Conservation (phyloP, 2,888 invertebrate genomes). For the Elysia crispata region DNA sequence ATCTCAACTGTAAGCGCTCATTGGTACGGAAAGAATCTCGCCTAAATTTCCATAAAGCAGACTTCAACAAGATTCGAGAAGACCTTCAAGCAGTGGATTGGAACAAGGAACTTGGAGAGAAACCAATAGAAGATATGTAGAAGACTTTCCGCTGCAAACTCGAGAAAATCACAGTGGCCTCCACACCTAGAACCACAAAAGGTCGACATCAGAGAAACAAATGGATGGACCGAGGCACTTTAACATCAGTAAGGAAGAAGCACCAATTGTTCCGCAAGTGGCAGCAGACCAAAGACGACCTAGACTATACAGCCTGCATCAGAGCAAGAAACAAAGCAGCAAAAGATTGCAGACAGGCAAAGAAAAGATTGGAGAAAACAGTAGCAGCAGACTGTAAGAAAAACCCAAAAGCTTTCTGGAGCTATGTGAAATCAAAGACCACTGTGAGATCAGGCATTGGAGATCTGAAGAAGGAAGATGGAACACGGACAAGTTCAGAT, state of each 20-base stretch:
- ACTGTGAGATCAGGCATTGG: not conserved
- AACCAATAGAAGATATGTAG: not conserved
- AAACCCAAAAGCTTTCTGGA: constrained; percentile 26
- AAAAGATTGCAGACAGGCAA: constrained; percentile 4
- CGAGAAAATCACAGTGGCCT: not conserved
- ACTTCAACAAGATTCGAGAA: not conserved
- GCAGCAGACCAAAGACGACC: not conserved
- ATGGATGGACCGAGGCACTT: constrained; percentile 25
- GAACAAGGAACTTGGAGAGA: constrained; percentile 1
- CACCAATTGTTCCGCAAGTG: constrained; percentile 10
- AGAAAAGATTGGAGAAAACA: constrained; percentile 1
- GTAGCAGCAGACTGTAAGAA: constrained; percentile 7
- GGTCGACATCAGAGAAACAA: not conserved
- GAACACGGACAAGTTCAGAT: constrained; percentile 19
- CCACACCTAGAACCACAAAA: not conserved
- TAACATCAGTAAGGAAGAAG: constrained; percentile 14
- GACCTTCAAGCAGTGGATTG: constrained; percentile 16
- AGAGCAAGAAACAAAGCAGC: constrained; percentile 14
- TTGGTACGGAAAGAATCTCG: not conserved
- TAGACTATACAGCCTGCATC: constrained; percentile 7
- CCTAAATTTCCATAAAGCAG: not conserved
- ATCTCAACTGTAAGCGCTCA: constrained; percentile 13
- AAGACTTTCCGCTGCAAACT: not conserved
- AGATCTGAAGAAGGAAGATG: constrained; percentile 18
- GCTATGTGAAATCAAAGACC: constrained; percentile 1